These are phyloP conservation scores for Heteromurus nitidus DNA, from an alignment of 2,888 invertebrate species.

Conservation along the genomic window DNA sequence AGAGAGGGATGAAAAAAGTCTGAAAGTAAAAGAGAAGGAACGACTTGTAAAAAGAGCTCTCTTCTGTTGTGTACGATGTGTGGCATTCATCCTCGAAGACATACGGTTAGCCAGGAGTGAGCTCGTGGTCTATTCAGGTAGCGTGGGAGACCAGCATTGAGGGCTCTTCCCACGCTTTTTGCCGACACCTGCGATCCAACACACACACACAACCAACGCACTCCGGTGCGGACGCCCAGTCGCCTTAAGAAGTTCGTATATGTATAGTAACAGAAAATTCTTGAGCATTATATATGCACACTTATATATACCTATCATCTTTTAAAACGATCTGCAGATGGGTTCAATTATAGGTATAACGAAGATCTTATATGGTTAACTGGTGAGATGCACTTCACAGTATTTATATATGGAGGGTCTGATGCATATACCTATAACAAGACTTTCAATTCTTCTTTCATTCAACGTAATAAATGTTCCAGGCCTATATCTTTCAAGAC, in stretches of 20 bases:
- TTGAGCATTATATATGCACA: too few relatives aligned
- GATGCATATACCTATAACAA: neutral
- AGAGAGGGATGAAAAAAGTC: neutral
- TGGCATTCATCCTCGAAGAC: slow-evolving; percentile 56
- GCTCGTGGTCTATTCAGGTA: slow-evolving; percentile 69
- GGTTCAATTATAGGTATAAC: slow-evolving; percentile 23
- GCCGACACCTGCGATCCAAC: slow-evolving; percentile 71
- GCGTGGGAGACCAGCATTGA: slow-evolving; percentile 68
- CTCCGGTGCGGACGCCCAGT: slow-evolving; percentile 65
- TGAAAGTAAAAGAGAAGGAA: slow-evolving; percentile 48
- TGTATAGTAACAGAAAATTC: neutral
- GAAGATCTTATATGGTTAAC: too few relatives aligned
- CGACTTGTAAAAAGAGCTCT: slow-evolving; percentile 31
- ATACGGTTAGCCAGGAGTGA: slow-evolving; percentile 69
- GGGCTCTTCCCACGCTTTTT: slow-evolving; percentile 69
- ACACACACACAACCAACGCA: slow-evolving; percentile 59
- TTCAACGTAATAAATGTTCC: slow-evolving; percentile 42
- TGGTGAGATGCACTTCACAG: too few relatives aligned
- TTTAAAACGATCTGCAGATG: slow-evolving; percentile 48
- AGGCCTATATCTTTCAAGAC: slow-evolving; percentile 37
- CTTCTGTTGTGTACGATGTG: slow-evolving; percentile 49
- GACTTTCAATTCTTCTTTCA: slow-evolving; percentile 14
- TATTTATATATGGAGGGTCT: too few relatives aligned
- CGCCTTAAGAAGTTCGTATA: slow-evolving; percentile 20
- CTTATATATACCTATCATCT: too few relatives aligned